phyloP scores from a whole-genome alignment of 2,113 vertebrate genomes.

The Clupea harengus region DNA sequence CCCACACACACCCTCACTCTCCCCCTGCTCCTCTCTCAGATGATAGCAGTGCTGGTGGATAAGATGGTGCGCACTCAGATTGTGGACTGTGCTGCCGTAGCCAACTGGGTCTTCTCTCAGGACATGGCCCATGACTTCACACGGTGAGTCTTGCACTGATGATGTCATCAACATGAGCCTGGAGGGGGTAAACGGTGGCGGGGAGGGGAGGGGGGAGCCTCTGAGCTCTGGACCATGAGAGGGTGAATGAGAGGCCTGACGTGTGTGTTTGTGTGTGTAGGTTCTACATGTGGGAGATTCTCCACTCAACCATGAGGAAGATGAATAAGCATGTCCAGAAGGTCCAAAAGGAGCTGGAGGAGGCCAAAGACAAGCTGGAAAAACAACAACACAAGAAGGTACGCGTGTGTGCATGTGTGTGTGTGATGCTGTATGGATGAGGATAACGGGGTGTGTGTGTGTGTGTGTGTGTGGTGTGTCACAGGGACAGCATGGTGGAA shows the following conservation, averaged over 20 bases:
- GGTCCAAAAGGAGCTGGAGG: constrained; percentile 95
- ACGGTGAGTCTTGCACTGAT: constrained; percentile 69
- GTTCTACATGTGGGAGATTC: constrained; percentile 94
- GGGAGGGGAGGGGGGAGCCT: neutral
- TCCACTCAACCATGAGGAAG: constrained; percentile 97
- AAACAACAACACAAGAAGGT: constrained; percentile 88
- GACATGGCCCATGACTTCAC: constrained; percentile 95
- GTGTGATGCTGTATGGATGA: neutral
- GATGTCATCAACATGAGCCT: too few relatives aligned
- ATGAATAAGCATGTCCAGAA: constrained; percentile 99
- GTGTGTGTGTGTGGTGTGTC: neutral
- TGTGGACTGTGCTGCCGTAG: constrained; percentile 95
- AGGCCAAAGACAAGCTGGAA: constrained; percentile 91
- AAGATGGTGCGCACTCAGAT: constrained; percentile 97
- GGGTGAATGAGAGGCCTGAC: too few relatives aligned
- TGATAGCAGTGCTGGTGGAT: constrained; percentile 93
- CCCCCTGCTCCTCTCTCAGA: constrained; percentile 65
- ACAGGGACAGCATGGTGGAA: constrained; percentile 85
- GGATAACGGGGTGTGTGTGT: neutral
- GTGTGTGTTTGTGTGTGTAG: constrained; percentile 59
- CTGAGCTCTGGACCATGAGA: neutral
- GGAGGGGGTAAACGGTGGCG: too few relatives aligned
- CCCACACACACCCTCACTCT: neutral
- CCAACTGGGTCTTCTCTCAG: constrained; percentile 98
- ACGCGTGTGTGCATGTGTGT: constrained; percentile 38